Percentiles rank a stretch among this genome's conserved stretches.
phyloP scores from a whole-genome alignment of 2,113 vertebrate species.

The Leptocoma aspasia region DNA sequence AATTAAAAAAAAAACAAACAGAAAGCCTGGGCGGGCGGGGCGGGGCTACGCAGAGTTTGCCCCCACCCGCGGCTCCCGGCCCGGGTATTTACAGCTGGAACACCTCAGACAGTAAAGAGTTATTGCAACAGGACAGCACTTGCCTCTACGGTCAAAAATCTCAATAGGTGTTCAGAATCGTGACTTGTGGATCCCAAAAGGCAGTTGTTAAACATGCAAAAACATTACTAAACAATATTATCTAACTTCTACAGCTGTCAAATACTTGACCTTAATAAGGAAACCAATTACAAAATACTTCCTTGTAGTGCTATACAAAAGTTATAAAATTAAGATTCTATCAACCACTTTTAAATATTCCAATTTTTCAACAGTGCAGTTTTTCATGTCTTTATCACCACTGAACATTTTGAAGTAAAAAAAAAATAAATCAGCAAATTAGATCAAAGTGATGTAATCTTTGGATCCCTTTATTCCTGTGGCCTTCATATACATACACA shows the following conservation, averaged over 20 bases:
- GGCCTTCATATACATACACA: constrained; percentile 72
- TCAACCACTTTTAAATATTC: constrained; percentile 68
- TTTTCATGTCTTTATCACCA: constrained; percentile 62
- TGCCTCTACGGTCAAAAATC: constrained; percentile 47
- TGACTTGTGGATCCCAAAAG: constrained; percentile 64
- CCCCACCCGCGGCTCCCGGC: background rate
- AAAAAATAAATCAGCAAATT: constrained; percentile 44
- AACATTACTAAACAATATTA: constrained; percentile 65
- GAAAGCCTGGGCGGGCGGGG: background rate
- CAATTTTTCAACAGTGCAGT: constrained; percentile 59
- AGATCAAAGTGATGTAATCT: constrained; percentile 75
- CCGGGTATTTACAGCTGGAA: background rate
- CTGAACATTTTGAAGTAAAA: constrained; percentile 52
- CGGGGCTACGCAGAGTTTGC: background rate
- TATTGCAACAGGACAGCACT: constrained; percentile 65
- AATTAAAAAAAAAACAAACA: background rate
- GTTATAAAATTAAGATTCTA: constrained; percentile 74
- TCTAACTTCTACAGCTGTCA: constrained; percentile 58
- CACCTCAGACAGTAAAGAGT: constrained; percentile 35
- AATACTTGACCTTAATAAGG: constrained; percentile 64
- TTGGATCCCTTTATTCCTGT: constrained; percentile 81
- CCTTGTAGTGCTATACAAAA: constrained; percentile 79
- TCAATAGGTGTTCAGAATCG: constrained; percentile 21
- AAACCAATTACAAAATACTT: constrained; percentile 75
- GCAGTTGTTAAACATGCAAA: constrained; percentile 72